Percentiles rank a stretch among this genome's conserved stretches.
These are phyloP conservation scores for Tauraco hartlaubi DNA, from an alignment of 2,797 vertebrate genomes.

Conservation along the genomic window DNA sequence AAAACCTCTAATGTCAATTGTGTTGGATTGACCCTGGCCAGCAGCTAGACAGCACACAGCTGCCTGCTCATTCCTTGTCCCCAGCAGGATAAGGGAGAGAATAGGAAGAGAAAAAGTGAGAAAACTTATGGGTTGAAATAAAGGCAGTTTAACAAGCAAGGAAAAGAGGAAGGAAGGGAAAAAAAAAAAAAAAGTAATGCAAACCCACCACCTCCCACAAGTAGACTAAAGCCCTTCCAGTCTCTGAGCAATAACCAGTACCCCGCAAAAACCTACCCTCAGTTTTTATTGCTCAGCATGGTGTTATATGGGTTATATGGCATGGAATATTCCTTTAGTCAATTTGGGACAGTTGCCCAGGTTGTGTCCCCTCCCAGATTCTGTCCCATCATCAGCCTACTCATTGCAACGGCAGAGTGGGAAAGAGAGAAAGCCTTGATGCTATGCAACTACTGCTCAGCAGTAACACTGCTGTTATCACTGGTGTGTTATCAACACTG, in stretches of 20 bases:
- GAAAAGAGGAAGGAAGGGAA: neutral
- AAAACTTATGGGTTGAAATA: neutral
- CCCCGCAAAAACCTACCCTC: rapidly evolving
- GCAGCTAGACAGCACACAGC: neutral
- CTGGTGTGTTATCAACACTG: neutral
- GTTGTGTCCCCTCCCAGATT: neutral
- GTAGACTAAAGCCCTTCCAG: neutral
- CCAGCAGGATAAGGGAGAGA: neutral
- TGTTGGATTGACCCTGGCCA: neutral
- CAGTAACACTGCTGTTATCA: neutral
- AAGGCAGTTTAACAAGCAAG: neutral
- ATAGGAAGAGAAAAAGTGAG: neutral
- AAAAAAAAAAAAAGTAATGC: too few relatives aligned
- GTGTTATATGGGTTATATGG: neutral
- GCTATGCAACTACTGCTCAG: neutral
- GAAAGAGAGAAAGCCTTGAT: neutral
- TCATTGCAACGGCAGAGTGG: neutral
- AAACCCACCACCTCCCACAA: neutral
- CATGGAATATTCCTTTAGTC: neutral
- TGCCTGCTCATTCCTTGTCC: neutral
- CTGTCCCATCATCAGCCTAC: neutral
- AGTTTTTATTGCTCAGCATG: neutral
- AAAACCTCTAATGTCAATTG: neutral
- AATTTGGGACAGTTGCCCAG: rapidly evolving
- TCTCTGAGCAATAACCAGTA: neutral